phyloP scores from a whole-genome alignment of 1,140 invertebrate genomes.

The Bombus fervidus region DNA sequence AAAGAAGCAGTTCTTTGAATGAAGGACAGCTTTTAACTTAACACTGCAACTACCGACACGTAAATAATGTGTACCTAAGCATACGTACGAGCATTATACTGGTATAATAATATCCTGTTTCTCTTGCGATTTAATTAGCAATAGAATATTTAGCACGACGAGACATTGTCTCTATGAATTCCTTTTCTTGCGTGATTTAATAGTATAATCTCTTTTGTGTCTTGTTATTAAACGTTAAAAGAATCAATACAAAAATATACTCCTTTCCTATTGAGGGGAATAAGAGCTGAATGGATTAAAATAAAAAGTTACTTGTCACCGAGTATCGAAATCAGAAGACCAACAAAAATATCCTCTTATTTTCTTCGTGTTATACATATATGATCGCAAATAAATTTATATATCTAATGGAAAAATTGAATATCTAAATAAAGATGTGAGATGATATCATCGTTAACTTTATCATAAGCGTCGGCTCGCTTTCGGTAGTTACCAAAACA shows the following conservation, averaged over 20 bases:
- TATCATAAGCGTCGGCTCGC: too few species aligned
- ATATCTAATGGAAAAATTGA: background rate
- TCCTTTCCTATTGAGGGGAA: too few species aligned
- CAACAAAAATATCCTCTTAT: background rate
- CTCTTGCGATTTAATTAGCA: background rate
- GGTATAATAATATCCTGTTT: background rate
- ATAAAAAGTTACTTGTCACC: background rate
- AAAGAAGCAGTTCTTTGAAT: background rate
- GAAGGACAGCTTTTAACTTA: background rate
- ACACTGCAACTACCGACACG: too few species aligned
- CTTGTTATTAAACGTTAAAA: background rate
- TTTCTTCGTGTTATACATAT: background rate
- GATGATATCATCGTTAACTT: background rate
- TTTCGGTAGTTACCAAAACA: background rate
- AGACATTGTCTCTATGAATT: background rate
- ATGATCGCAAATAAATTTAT: background rate
- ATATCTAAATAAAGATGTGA: too few species aligned
- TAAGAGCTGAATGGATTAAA: background rate
- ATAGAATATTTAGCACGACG: background rate
- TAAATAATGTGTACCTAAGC: too few species aligned
- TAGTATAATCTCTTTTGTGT: background rate
- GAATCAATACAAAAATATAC: background rate
- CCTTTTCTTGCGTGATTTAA: background rate
- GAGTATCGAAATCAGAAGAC: background rate
- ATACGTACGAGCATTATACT: too few species aligned